Evolutionary conservation across 2,888 invertebrate species (phyloP), one percentile per base, ranked within the genome.

Genomic region (Aphodius sticticus): DNA sequence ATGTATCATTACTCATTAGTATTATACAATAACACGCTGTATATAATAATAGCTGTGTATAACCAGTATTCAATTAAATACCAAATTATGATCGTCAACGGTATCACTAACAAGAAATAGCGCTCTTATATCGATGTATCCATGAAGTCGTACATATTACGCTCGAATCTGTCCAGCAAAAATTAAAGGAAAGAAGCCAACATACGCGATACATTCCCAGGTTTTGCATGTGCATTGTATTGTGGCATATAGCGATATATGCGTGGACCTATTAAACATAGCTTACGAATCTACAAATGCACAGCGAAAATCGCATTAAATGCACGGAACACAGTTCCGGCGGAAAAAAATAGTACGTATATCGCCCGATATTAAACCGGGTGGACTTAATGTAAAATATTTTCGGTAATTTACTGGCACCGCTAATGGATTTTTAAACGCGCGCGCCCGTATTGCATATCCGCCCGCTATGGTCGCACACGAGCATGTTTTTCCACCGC

Each of bases 371-470:
- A 53, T 53, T 53, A 53, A 53, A 53, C 53, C 53, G 3, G 6
- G 53, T 5, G 3, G 53, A 53, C 53, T 53, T 53, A 53, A 53
- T 53, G 53, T 53, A 53, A 53, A 53, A 53, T 53, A 53, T 53
- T 53, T 53, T 53, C 53, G 53, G 53, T 53, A 53, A 53, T 53
- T 53, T 53, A 53, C 53, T 53, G 53, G 53, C 12, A 5, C 9
- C 53, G 53, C 53, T 53, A 53, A 53, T 53, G 53, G 53, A 53
- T 53, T 53, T 53, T 53, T 53, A 53, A 53, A 53, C 53, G 53
- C 53, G 53, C 53, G 2, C 53, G 53, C 12, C 12, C 53, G 53
- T 7, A 53, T 53, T 53, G 7, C 53, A 53, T 53, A 53, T 53
- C 53, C 53, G 53, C 7, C 53, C 9, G 26, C 26, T 26, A 1